Base-by-base conservation (phyloP, 1,140 invertebrate genomes). In the Drosophila melanica region DNA sequence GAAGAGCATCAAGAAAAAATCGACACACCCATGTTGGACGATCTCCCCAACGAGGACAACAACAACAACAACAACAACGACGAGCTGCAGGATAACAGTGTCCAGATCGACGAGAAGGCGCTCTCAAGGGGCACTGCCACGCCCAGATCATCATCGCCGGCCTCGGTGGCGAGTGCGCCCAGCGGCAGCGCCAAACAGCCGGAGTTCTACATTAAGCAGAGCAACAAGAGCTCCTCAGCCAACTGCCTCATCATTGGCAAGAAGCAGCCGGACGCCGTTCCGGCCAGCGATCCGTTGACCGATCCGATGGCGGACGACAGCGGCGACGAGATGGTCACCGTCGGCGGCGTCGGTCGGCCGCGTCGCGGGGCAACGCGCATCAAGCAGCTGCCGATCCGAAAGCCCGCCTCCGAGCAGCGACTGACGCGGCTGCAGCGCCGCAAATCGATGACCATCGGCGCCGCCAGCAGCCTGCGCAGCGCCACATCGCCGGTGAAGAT, bases 401-500 rank as follows among this genome's bases (percentile, higher is more conserved):
- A 86, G 45, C 6, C 58, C 3, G 42, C 2, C 8, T 10, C 30
- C 2, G 78, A 42, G 0, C 75, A 59, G 23, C 76, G 82, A 9
- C 7, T 77, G 5, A 89, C 84, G 0, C 79, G 82, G 0, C 48
- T 70, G n/a, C 79, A 79, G 53, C 79, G 84, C 5, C 60, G 55
- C 8, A 77, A 79, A 11, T 82, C 84, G 1, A 50, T 87, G 48
- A 27, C 44, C 8, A 3, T 82, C 20, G 79, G 42, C 0, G 84
- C 44, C 0, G 44, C 27, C 0, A 59, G 70, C 11, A 69, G 63
- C 12, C 14, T 76, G 7, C 55, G 59, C 11, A 77, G 62, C 33
- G 55, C 82, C 45, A 81, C 78, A 3, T 81, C 82, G 4, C 82
- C 82, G 0, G 79, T 87, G 0, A 86, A 87, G 51, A 47, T 87